Conservation (phyloP, 2,113 vertebrate genomes). For the Mobula birostris region DNA sequence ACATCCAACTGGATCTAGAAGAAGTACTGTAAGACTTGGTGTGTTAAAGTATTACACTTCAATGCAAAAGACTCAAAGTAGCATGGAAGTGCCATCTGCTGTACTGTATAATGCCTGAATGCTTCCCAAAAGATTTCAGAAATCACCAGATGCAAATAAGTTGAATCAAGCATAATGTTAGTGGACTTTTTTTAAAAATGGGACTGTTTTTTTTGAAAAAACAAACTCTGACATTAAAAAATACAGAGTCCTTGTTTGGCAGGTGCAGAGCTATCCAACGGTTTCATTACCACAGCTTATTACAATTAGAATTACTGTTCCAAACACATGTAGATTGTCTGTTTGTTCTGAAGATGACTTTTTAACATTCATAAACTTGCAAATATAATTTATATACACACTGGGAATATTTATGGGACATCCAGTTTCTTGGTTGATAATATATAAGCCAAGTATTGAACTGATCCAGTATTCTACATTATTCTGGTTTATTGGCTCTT, state of each 20-base stretch:
- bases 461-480: not conserved
- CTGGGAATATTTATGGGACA: not conserved
- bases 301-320: slow-evolving; percentile 9
- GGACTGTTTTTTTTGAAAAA: slow-evolving; percentile 26
- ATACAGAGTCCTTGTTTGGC: slow-evolving; percentile 5
- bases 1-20: not conserved
- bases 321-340: not conserved
- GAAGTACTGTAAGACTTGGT: not conserved
- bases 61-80: not conserved
- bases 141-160: slow-evolving; percentile 32
- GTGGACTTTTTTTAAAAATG: slow-evolving; percentile 22
- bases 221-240: slow-evolving; percentile 25
- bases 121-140: slow-evolving; percentile 13
- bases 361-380: not conserved
- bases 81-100: not conserved
- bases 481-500: not conserved
- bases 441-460: not conserved
- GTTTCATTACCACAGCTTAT: slow-evolving; percentile 26
- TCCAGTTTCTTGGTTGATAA: not conserved
- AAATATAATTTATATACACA: not conserved
- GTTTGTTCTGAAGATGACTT: not conserved
- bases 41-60: not conserved
- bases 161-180: slow-evolving; percentile 29
- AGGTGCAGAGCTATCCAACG: slow-evolving; percentile 35
- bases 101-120: not conserved